Percentiles rank a stretch among this genome's conserved stretches.
These are phyloP conservation scores for Ctenosaura bakeri DNA, from an alignment of 2,797 vertebrate species.

Conservation along the genomic window DNA sequence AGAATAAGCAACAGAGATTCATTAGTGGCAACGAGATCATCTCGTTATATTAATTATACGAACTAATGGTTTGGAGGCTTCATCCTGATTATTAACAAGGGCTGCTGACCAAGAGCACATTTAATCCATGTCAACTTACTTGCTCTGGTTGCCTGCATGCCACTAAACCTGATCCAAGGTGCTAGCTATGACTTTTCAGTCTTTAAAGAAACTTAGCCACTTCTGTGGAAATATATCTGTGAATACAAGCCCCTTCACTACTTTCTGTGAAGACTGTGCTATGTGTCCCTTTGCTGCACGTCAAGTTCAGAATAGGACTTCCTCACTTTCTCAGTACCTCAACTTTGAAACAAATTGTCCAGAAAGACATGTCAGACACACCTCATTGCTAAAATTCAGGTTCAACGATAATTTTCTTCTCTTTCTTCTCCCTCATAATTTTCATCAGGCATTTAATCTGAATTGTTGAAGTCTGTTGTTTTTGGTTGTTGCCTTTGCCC, in stretches of 20 bases:
- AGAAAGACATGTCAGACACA: not conserved
- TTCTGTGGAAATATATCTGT: not conserved
- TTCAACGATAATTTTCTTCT: no score
- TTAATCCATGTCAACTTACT: not conserved
- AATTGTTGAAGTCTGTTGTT: not conserved
- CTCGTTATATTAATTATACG: slow-evolving; percentile 11
- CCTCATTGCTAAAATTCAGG: not conserved
- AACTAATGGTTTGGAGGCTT: not conserved
- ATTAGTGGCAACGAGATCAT: not conserved
- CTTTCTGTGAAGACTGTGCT: not conserved
- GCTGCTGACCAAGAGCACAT: not conserved
- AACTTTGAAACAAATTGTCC: not conserved
- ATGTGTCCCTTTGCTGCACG: not conserved
- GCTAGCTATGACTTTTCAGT: not conserved
- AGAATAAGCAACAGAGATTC: slow-evolving; percentile 46
- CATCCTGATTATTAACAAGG: not conserved
- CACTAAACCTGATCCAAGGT: not conserved
- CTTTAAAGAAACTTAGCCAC: not conserved
- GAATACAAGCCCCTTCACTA: not conserved
- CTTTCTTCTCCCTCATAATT: no score
- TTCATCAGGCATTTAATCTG: not conserved
- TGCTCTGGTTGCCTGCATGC: not conserved
- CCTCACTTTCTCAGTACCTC: no score
- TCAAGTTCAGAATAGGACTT: not conserved
- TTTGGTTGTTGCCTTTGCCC: not conserved